phyloP scores from a whole-genome alignment of 2,113 vertebrate genomes.

The Tor tambroides region DNA sequence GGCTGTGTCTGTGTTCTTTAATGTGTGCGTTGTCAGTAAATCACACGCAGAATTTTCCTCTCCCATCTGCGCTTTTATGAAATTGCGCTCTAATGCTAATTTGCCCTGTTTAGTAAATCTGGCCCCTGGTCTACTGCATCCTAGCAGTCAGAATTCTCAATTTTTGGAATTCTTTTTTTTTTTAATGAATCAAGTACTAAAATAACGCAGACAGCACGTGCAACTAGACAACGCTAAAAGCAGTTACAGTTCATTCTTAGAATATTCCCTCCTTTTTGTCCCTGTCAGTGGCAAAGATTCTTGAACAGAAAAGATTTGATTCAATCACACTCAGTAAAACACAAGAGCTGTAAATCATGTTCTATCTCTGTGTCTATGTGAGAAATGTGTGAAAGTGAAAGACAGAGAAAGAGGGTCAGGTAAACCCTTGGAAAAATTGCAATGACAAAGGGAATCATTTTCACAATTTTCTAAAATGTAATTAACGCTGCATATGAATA shows the following conservation, averaged over 20 bases:
- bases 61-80: too few species aligned
- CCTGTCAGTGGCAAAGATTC: background rate
- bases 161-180: too few species aligned
- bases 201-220: background rate
- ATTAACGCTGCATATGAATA: background rate
- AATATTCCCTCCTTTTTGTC: background rate
- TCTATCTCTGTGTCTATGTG: background rate
- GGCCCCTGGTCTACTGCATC: too few species aligned
- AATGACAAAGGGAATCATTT: background rate
- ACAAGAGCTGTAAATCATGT: constrained; percentile 1
- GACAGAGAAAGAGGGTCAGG: background rate
- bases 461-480: background rate
- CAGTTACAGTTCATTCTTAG: background rate
- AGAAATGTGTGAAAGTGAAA: background rate
- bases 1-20: too few species aligned
- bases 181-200: background rate
- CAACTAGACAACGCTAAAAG: background rate
- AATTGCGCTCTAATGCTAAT: too few species aligned
- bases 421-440: background rate
- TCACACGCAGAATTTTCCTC: too few species aligned
- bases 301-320: background rate
- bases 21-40: too few species aligned
- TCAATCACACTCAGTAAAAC: background rate
- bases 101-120: too few species aligned
- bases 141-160: background rate